Base-by-base conservation (phyloP, 2,888 invertebrate species). In the Phyllotreta cruciferae region DNA sequence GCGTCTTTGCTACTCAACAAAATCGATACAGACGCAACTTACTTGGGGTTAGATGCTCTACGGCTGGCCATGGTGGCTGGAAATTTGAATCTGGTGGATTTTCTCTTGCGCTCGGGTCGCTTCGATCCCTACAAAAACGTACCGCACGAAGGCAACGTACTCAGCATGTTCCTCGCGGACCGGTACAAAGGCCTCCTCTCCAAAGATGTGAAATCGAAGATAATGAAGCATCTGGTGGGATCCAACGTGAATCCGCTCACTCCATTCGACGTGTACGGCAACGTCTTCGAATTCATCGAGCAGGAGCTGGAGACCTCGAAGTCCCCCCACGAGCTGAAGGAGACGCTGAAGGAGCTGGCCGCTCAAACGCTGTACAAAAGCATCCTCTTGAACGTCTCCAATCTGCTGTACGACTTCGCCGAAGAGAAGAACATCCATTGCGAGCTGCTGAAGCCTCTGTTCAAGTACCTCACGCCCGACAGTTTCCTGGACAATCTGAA, bases 41-140 rank as follows among this genome's bases (percentile, higher is more conserved):
- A 78, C 70, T 70, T 81, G 39, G 81, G 79, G 4, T 80, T 80
- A 56, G 77, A 77, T 1, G 73, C 78, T 1, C 68, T 82, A 52
- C 76, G 80, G 3, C 61, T 81, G 35, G 79, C 80, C 4, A 74
- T 80, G 6, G 55, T 81, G 5, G 70, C 75, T 57, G 79, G 78
- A 9, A 81, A 79, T 66, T 53, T 67, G 5, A 63, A 65, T 7
- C 64, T 81, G 6, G 73, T 77, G 4, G 64, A 74, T 56, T 62
- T 61, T 10, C 63, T 80, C 7, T 61, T 79, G 14, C 62, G 73
- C 38, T 63, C 68, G 1, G 66, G 70, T 42, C 50, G 62, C 13
- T 71, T 77, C 14, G 68, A 80, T 69, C 77, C 79, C 0, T 75
- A 79, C 63, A 57, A 70, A 56, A 10, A 57, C 6, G 63, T 81